Evolutionary conservation across 2,797 vertebrate genomes (phyloP).

Genomic region (Leuciscus waleckii): DNA sequence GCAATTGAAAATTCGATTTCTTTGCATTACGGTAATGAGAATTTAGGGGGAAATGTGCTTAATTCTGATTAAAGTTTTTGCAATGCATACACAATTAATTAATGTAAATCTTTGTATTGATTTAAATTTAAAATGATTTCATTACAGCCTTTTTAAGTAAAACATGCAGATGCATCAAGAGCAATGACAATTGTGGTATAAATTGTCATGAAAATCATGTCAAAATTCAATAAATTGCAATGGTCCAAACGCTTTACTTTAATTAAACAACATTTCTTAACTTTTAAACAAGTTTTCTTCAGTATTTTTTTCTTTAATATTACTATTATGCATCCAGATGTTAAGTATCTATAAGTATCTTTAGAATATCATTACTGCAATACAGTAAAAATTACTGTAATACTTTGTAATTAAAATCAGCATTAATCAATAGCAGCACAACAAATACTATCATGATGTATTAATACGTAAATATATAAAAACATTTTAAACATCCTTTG

Average conservation of each 20-base stretch:
- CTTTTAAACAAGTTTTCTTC: not conserved
- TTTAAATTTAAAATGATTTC: not conserved
- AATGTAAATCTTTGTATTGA: not conserved
- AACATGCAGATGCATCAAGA: not conserved
- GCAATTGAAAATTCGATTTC: not conserved
- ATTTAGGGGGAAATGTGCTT: not conserved
- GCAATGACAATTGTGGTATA: not conserved
- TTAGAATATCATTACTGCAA: not conserved
- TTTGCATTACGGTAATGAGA: not conserved
- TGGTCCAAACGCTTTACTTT: not conserved
- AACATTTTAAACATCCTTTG: not conserved
- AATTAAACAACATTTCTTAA: not conserved
- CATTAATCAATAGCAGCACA: no score
- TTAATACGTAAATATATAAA: not conserved
- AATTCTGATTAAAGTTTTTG: not conserved
- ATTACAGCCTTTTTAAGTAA: not conserved
- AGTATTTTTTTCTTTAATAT: not conserved
- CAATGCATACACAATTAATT: not conserved
- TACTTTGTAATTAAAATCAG: no score
- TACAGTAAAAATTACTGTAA: not conserved
- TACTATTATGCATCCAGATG: not conserved
- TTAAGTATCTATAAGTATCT: no score
- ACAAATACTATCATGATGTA: no score
- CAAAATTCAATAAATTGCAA: not conserved
- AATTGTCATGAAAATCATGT: not conserved